A percentile compares a stretch with the other conserved stretches of the same genome.
Evolutionary conservation across 2,113 vertebrate genomes (phyloP).

Genomic region (Syngnathoides biaculeatus): DNA sequence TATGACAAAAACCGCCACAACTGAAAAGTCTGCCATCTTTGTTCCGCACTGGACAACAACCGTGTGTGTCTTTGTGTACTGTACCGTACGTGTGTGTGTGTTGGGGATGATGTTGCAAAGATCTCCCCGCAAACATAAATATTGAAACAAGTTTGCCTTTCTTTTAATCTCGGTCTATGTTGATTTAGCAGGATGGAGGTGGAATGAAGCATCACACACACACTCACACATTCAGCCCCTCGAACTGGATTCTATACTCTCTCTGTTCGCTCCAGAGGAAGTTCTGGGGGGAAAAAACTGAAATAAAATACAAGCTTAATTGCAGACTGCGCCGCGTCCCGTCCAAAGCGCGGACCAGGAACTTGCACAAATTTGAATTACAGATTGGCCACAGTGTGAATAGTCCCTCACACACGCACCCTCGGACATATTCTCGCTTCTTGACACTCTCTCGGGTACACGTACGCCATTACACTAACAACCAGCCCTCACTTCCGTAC

Average conservation of each 20-base stretch:
- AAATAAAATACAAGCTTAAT: no score
- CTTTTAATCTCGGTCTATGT: conserved; percentile 74
- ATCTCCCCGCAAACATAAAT: conserved; percentile 74
- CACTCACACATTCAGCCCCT: conserved; percentile 20
- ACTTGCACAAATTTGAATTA: background rate
- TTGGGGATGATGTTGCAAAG: conserved; percentile 41
- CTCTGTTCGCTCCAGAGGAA: conserved; percentile 61
- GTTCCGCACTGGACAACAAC: conserved; percentile 24
- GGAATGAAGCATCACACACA: conserved; percentile 58
- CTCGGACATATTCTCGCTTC: no score
- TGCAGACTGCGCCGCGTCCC: conserved; percentile 3
- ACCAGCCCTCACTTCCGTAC: no score
- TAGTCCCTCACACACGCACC: background rate
- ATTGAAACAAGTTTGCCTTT: conserved; percentile 75
- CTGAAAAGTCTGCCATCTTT: conserved; percentile 31
- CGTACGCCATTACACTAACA: no score
- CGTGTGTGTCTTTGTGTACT: background rate
- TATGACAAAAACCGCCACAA: conserved; percentile 29
- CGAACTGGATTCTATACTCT: conserved; percentile 47
- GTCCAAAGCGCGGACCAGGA: conserved; percentile 4
- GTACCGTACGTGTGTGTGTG: conserved; percentile 12
- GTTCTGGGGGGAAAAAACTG: background rate
- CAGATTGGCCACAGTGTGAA: conserved; percentile 12
- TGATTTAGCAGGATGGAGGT: conserved; percentile 46
- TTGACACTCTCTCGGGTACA: no score